Base-by-base conservation (phyloP, 2,113 vertebrate genomes). In the Petroica traversi region DNA sequence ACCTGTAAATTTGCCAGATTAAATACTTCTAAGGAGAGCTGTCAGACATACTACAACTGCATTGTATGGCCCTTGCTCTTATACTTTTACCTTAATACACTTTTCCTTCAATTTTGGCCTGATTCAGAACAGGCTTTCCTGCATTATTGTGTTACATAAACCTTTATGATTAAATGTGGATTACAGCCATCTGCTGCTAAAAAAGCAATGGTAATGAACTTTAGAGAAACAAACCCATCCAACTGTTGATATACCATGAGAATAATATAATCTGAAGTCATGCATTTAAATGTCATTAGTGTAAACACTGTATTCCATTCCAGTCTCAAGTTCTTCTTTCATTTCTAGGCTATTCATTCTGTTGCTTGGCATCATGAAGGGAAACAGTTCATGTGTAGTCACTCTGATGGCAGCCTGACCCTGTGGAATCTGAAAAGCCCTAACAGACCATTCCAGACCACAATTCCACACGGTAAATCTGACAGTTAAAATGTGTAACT, bases 381-480 rank as follows among this genome's bases (percentile, higher is more conserved):
- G 63, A 99, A 98, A 75, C 99, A 99, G 95, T 99, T 99, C 97
- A 99, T 99, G 99, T 99, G 99, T 97, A 99, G 99, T 96, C 99
- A 99, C 97, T 99, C 99, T 43, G 99, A 99, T 84, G 99, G 99
- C 93, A 99, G 99, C 96, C 98, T 99, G 96, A 99, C 99, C 26
- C 95, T 99, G 61, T 99, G 99, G 99, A 99, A 99, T 96, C 96
- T 99, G 95, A 99, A 99, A 97, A 99, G 98, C 96, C 99, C 99
- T 89, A 98, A 98, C 96, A 99, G 98, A 91, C 99, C 99, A 68
- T 98, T 99, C 98, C 99, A 99, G 98, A 98, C 99, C 97, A 99
- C 99, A 93, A 98, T 99, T 94, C 99, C 99, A 93, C 99, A 99
- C 28, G 99, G 99, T 99, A 98, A 99, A 98, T 92, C 64, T 72